Conservation (phyloP, 2,888 invertebrate species). For the Lithophane semibrunnea region DNA sequence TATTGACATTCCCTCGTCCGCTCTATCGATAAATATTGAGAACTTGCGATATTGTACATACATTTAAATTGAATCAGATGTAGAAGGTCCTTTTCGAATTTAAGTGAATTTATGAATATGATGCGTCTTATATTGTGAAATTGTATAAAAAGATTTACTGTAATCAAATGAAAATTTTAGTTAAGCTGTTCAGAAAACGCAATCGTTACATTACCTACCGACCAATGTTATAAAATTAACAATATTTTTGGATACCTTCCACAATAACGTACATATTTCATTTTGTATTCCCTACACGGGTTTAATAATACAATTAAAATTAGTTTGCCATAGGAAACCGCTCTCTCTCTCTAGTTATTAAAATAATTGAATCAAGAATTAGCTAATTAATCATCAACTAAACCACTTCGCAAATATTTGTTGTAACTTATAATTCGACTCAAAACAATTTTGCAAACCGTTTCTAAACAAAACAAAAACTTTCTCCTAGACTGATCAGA, state of each 20-base stretch:
- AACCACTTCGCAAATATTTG: background rate
- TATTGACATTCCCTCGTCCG: conserved; percentile 68
- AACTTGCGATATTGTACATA: conserved; percentile 36
- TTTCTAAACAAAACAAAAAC: conserved; percentile 44
- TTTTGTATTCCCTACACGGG: too few relatives aligned
- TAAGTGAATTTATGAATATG: too few relatives aligned
- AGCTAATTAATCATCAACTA: background rate
- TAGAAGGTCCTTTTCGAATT: conserved; percentile 11
- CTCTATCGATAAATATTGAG: conserved; percentile 60
- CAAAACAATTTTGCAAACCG: conserved; percentile 3
- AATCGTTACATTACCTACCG: background rate
- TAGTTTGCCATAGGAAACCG: background rate
- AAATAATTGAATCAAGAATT: conserved; percentile 8
- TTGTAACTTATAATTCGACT: background rate
- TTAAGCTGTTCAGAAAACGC: background rate
- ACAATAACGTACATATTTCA: background rate
- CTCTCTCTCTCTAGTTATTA: background rate
- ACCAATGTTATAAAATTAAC: background rate
- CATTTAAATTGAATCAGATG: conserved; percentile 39
- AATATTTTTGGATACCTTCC: background rate
- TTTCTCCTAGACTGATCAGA: conserved; percentile 56
- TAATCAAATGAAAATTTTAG: background rate
- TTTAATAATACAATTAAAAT: background rate
- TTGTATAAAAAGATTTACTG: background rate
- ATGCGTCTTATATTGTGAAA: background rate